Conservation (phyloP, 2,797 vertebrate species). For the Parauchenoglanis ngamensis region DNA sequence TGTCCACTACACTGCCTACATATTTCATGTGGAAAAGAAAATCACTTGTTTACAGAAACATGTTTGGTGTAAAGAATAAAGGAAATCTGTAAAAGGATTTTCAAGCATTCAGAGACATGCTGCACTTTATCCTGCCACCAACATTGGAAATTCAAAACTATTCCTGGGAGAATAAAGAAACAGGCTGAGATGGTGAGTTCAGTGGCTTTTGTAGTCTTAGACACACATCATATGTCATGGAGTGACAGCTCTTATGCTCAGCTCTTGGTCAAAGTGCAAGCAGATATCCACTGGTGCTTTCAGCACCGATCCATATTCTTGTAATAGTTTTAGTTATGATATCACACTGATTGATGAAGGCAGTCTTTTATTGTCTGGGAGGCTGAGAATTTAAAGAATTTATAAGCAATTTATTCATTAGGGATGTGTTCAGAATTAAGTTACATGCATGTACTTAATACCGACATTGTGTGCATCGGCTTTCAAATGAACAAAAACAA, state of each 20-base stretch:
- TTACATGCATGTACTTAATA: background rate
- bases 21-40: background rate
- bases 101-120: background rate
- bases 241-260: constrained; percentile 8
- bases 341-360: background rate
- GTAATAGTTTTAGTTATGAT: background rate
- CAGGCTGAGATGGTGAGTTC: background rate
- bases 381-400: background rate
- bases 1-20: background rate
- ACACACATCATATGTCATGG: constrained; percentile 6
- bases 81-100: background rate
- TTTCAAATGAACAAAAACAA: background rate
- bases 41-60: background rate
- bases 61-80: background rate
- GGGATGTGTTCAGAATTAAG: background rate
- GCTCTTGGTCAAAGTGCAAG: constrained; percentile 6
- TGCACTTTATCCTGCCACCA: constrained; percentile 6
- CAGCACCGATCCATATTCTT: background rate
- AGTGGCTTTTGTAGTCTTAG: constrained; percentile 3
- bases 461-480: background rate
- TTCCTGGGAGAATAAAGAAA: background rate
- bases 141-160: background rate
- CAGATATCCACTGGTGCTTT: background rate
- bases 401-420: background rate
- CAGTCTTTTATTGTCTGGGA: background rate